These are phyloP conservation scores for Onychorhynchus coronatus DNA, from an alignment of 2,113 vertebrate genomes.

Conservation along the genomic window DNA sequence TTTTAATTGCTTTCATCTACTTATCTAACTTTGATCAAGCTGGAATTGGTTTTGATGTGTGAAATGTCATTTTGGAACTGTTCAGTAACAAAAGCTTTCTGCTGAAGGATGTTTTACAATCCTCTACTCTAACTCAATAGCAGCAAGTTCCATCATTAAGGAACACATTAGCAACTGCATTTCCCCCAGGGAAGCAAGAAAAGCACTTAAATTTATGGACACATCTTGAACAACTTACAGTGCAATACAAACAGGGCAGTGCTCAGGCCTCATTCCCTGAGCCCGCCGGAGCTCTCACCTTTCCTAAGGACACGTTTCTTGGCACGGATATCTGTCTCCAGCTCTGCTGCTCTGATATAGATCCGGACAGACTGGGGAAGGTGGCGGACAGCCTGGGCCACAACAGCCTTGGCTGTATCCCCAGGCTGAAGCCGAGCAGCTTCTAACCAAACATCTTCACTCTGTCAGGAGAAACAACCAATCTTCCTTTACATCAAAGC, in stretches of 20 bases:
- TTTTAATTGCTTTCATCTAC: neutral
- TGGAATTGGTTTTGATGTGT: neutral
- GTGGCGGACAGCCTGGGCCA: conserved; percentile 95
- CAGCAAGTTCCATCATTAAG: neutral
- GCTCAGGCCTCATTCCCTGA: neutral
- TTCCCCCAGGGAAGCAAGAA: neutral
- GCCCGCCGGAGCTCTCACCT: conserved; percentile 70
- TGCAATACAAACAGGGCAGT: too few species aligned
- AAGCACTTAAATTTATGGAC: rapidly evolving
- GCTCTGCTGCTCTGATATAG: conserved; percentile 94
- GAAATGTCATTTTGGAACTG: neutral
- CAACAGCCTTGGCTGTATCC: conserved; percentile 95
- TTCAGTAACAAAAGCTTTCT: neutral
- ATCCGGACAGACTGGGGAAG: conserved; percentile 94
- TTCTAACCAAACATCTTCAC: conserved; percentile 98
- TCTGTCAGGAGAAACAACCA: conserved; percentile 71
- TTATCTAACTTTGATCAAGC: neutral
- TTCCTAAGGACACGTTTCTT: conserved; percentile 97
- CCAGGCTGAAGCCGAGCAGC: conserved; percentile 95
- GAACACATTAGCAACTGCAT: neutral
- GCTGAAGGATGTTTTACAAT: neutral
- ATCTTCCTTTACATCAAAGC: neutral
- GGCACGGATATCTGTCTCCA: conserved; percentile 93
- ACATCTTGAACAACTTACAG: neutral
- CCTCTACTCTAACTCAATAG: neutral